Conservation (phyloP, 2,797 vertebrate species). For the Molossus alvarezi region DNA sequence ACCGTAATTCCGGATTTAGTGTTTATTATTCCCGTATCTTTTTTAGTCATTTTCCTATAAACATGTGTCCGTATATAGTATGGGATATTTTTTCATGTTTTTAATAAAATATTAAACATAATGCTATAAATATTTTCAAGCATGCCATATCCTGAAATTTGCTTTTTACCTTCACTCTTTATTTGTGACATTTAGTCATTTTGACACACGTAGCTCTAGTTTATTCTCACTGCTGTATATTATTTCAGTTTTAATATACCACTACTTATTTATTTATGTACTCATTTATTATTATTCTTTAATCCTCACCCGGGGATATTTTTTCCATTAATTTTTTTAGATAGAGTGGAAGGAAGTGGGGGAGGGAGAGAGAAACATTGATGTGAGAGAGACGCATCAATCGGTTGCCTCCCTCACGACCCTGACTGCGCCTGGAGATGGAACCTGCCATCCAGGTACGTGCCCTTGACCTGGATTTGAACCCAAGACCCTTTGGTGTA, state of each 20-base stretch:
- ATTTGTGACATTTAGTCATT: conserved; percentile 8
- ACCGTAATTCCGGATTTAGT: not conserved
- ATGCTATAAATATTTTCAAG: not conserved
- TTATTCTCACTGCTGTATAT: not conserved
- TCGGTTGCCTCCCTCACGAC: no score
- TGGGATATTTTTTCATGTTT: conserved; percentile 17
- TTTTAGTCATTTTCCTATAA: not conserved
- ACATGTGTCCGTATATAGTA: not conserved
- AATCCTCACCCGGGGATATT: no score
- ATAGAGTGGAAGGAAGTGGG: no score
- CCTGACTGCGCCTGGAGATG: no score
- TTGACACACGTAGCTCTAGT: not conserved
- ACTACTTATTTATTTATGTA: not conserved
- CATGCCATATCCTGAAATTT: conserved; percentile 43
- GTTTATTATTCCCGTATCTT: not conserved
- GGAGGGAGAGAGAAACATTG: no score
- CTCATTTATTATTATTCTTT: no score
- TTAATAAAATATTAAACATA: conserved; percentile 11
- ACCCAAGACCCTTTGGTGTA: no score
- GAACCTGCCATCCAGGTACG: no score
- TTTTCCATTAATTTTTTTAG: no score
- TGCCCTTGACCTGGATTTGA: no score
- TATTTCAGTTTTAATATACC: not conserved
- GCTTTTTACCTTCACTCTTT: not conserved
- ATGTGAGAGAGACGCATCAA: no score